These are phyloP conservation scores for Epistrophella euchroma DNA, from an alignment of 2,888 invertebrate species.

Conservation along the genomic window DNA sequence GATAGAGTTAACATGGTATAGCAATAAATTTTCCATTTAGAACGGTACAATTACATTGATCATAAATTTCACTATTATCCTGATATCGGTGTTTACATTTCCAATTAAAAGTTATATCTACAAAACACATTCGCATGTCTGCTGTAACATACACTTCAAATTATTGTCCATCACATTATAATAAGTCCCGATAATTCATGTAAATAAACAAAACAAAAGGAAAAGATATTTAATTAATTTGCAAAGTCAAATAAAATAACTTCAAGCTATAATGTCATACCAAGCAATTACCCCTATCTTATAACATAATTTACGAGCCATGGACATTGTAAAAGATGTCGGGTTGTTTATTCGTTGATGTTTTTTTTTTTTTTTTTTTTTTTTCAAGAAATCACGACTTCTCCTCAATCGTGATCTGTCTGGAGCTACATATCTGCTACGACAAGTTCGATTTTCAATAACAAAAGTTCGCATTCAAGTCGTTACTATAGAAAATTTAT, in stretches of 20 bases:
- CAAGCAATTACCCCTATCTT: slow-evolving; percentile 24
- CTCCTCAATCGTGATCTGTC: slow-evolving; percentile 51
- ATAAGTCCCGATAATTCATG: slow-evolving; percentile 8
- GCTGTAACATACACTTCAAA: neutral
- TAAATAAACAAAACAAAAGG: neutral
- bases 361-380: neutral
- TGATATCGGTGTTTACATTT: neutral
- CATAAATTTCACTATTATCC: neutral
- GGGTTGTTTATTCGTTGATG: neutral
- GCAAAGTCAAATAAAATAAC: neutral
- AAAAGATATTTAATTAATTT: slow-evolving; percentile 1
- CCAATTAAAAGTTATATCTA: neutral
- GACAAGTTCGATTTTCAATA: slow-evolving; percentile 10
- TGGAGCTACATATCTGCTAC: slow-evolving; percentile 7
- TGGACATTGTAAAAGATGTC: slow-evolving; percentile 20
- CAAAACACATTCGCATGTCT: neutral
- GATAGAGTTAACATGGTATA: no score
- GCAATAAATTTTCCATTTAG: neutral
- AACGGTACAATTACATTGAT: neutral
- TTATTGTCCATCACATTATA: neutral
- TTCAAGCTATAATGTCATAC: neutral
- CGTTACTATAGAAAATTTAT: neutral
- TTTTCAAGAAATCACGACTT: slow-evolving; percentile 43
- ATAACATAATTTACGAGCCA: slow-evolving; percentile 62
- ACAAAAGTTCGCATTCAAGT: neutral